A percentile compares a stretch with the other conserved stretches of the same genome.
These are phyloP conservation scores for Papilio polytes DNA, from an alignment of 1,140 invertebrate species.

Conservation along the genomic window DNA sequence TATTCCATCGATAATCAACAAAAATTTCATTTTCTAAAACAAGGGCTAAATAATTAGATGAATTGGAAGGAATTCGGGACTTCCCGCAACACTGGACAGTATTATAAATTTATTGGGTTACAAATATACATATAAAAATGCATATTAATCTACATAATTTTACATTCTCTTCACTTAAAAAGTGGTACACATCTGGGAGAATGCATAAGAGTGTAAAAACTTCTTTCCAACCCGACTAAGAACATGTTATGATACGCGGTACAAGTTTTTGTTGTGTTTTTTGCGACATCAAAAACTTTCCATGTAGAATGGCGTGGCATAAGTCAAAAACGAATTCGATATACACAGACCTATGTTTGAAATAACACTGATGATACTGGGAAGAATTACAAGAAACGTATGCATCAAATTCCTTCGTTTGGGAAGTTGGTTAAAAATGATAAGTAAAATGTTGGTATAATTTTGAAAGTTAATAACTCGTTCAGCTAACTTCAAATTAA, in stretches of 20 bases:
- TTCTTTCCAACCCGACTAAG: neutral
- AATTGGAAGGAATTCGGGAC: neutral
- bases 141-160: no score
- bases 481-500: no score
- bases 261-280: conserved; percentile 26
- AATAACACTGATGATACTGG: neutral
- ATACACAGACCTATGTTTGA: neutral
- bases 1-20: no score
- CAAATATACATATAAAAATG: neutral
- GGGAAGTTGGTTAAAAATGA: neutral
- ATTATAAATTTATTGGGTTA: neutral
- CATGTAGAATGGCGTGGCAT: neutral
- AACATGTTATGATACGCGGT: conserved; percentile 19
- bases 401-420: neutral
- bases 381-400: neutral
- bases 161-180: neutral
- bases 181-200: neutral
- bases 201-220: conserved; percentile 15
- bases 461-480: no score
- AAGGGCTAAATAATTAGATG: no score
- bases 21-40: no score
- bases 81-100: neutral
- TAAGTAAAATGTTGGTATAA: neutral
- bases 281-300: conserved; percentile 33
- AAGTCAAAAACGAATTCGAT: neutral